Conservation (phyloP, 37 sponge, comb jelly and placozoan species). For the Aphrocallistes beatrix region DNA sequence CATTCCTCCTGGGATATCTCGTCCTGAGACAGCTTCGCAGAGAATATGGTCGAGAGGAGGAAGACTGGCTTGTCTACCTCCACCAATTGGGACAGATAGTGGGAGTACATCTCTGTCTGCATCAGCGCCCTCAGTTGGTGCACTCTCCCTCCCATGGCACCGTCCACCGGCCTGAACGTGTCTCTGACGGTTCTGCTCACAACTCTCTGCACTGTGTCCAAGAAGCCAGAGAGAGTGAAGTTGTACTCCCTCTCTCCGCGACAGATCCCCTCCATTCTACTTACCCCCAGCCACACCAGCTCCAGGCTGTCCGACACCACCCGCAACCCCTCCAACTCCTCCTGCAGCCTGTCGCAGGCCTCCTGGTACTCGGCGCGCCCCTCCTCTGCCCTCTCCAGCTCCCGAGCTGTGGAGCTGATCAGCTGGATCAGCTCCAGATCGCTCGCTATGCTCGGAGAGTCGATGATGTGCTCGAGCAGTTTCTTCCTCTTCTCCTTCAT, state of each 20-base stretch:
- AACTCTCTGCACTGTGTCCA: background rate
- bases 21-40: background rate
- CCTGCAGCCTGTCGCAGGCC: constrained; percentile 15
- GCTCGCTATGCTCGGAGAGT: background rate
- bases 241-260: background rate
- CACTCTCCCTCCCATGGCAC: background rate
- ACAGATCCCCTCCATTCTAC: background rate
- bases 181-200: background rate
- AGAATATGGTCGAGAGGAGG: background rate
- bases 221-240: background rate
- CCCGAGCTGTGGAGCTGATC: background rate
- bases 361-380: background rate
- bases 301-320: constrained; percentile 14
- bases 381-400: constrained; percentile 8
- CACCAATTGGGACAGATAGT: background rate
- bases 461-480: background rate
- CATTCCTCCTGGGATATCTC: background rate
- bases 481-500: constrained; percentile 11
- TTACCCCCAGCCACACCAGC: background rate
- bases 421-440: background rate
- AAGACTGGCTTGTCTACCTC: background rate
- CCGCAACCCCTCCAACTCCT: background rate
- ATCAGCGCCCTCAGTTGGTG: background rate
- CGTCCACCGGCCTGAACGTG: background rate
- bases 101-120: background rate